These are phyloP conservation scores for Zaprionus gabonicus DNA, from an alignment of 1,140 invertebrate species.

Conservation along the genomic window DNA sequence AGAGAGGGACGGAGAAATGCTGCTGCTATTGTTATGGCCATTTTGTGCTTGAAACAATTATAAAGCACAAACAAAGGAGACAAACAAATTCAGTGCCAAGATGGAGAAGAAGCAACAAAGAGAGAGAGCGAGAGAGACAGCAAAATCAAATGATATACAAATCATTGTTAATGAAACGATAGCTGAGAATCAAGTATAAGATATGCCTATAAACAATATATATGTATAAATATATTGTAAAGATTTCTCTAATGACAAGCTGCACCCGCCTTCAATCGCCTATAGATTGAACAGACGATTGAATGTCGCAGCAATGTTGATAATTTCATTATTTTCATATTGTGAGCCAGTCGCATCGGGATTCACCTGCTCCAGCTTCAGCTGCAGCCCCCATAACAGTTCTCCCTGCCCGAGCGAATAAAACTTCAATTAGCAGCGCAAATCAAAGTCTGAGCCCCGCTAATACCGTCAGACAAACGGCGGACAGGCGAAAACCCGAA, in stretches of 20 bases:
- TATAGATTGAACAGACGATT: neutral
- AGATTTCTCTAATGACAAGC: too few relatives aligned
- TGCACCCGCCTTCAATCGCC: neutral
- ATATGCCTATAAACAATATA: too few relatives aligned
- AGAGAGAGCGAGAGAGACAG: neutral
- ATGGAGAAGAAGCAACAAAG: neutral
- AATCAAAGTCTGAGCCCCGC: conserved; percentile 65
- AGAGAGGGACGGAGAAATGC: neutral
- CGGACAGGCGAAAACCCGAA: conserved; percentile 16
- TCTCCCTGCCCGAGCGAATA: conserved; percentile 38
- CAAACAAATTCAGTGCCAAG: neutral
- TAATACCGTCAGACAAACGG: conserved; percentile 46
- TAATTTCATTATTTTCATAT: neutral
- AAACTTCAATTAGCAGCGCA: conserved; percentile 73
- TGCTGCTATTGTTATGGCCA: conserved; percentile 11
- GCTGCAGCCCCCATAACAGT: neutral
- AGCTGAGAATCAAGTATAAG: neutral
- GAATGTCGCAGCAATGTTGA: neutral
- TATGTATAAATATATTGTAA: too few relatives aligned
- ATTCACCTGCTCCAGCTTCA: conserved; percentile 21
- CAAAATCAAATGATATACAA: conserved; percentile 4
- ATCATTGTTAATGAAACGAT: neutral
- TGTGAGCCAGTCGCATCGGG: neutral
- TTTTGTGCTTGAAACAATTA: conserved; percentile 13
- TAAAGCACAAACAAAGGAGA: neutral